Evolutionary conservation across 2,797 vertebrate species (phyloP), one percentile per base, ranked within the genome.

Genomic region (Sparidentex hasta): DNA sequence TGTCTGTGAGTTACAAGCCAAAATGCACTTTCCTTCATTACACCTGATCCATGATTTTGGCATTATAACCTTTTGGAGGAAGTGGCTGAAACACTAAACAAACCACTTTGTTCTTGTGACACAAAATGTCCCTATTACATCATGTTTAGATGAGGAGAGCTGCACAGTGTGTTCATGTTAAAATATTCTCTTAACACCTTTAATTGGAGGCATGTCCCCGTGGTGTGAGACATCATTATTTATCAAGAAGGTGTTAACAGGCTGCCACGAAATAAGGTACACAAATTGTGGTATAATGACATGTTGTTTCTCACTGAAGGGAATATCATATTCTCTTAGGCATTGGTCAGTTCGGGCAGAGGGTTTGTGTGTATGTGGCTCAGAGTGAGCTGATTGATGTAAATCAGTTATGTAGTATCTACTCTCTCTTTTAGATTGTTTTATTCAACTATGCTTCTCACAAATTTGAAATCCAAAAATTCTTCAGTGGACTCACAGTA

Each of bases 121-220:
- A 56, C 7, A 20, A 21, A 7, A 33, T 4, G 17, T 54, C 27
- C 27, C 9, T n/a, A 63, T 48, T 69, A 5, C 50, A 64, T 77
- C 51, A 51, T 58, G 21, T 57, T 63, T 70, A 57, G 17, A 57
- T 48, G 51, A 63, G 7, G 16, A 3, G 41, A 29, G 3, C 25
- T 72, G n/a, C 0, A 25, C 2, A 1, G 25, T 62, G 33, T 33
- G 33, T 33, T 33, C 7, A 47, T 27, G 27, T 48, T 25, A 8
- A 14, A 23, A 41, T 67, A 44, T 69, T 74, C 59, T 73, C 27
- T 46, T 59, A 38, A 59, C 78, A 74, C 78, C 78, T 68, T 70
- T 75, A 11, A 74, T 75, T 70, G 59, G 59, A 58, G 25, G 7
- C 7, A 52, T 18, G 7, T 48, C 65, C 23, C 50, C 14, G 65